A percentile compares a stretch with the other conserved stretches of the same genome.
Conservation (phyloP, 1,140 invertebrate genomes). For the Drosophila athabasca region DNA sequence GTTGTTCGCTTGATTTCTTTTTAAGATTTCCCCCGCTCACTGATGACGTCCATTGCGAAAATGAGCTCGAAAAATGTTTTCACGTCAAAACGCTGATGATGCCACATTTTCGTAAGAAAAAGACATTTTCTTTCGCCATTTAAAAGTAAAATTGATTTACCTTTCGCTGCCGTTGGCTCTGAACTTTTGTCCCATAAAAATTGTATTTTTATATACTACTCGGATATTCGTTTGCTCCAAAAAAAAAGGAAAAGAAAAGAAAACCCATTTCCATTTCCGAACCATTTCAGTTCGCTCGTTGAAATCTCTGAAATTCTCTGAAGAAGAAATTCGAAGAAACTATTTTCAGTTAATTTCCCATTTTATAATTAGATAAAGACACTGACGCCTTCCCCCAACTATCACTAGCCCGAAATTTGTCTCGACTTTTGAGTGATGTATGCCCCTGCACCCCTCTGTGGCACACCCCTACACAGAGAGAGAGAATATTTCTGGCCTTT, state of each 20-base stretch:
- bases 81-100: constrained; percentile 40
- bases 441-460: background rate
- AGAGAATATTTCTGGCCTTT: constrained; percentile 60
- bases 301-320: background rate
- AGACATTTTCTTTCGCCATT: constrained; percentile 9
- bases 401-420: constrained; percentile 36
- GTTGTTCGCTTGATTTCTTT: constrained; percentile 46
- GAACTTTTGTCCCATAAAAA: constrained; percentile 7
- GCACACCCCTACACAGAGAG: too few species aligned
- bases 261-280: background rate
- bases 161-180: background rate
- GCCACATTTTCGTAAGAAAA: constrained; percentile 25
- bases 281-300: background rate
- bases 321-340: background rate
- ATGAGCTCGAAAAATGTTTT: constrained; percentile 38
- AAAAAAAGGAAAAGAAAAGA: too few species aligned
- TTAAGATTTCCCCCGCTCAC: constrained; percentile 11
- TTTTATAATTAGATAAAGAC: constrained; percentile 38
- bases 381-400: background rate
- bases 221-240: background rate
- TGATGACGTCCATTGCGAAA: constrained; percentile 56
- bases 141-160: constrained; percentile 35
- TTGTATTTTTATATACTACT: constrained; percentile 9
- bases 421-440: constrained; percentile 36
- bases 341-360: constrained; percentile 28